These are phyloP conservation scores for Morinoia aosen DNA, from an alignment of 2,888 invertebrate species.

Conservation along the genomic window DNA sequence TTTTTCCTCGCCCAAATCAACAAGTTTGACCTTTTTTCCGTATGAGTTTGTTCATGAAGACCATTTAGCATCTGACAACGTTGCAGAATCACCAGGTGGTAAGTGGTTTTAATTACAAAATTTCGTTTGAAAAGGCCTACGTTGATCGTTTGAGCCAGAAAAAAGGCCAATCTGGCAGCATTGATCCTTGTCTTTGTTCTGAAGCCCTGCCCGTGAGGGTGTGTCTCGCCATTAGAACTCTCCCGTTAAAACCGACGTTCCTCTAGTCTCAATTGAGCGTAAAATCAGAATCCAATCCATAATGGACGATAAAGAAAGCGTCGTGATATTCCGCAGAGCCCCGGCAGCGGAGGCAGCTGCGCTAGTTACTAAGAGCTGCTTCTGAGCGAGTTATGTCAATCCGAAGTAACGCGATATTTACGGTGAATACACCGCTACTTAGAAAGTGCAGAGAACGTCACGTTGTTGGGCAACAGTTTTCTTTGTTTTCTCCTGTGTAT, in stretches of 20 bases:
- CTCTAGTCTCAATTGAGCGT: not conserved
- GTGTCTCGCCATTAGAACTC: not conserved
- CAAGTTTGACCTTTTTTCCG: too few relatives aligned
- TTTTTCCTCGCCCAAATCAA: too few relatives aligned
- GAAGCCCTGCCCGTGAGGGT: not conserved
- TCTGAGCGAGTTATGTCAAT: not conserved
- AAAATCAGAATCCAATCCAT: constrained; percentile 17
- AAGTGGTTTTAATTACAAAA: too few relatives aligned
- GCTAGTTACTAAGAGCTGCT: not conserved
- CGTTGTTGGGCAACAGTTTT: not conserved
- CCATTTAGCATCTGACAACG: too few relatives aligned
- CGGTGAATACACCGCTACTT: not conserved
- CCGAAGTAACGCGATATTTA: not conserved
- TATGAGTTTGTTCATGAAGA: too few relatives aligned
- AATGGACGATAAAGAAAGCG: not conserved
- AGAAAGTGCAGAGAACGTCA: too few relatives aligned
- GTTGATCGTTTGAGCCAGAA: too few relatives aligned
- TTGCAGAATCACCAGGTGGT: too few relatives aligned
- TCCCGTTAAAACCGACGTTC: not conserved
- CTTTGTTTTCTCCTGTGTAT: not conserved
- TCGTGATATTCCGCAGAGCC: not conserved
- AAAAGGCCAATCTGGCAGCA: too few relatives aligned
- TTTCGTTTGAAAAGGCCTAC: too few relatives aligned
- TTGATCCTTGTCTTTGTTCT: not conserved
- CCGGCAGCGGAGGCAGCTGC: not conserved